Base-by-base conservation (phyloP, 1,140 invertebrate species). In the Leguminivora glycinivorella region DNA sequence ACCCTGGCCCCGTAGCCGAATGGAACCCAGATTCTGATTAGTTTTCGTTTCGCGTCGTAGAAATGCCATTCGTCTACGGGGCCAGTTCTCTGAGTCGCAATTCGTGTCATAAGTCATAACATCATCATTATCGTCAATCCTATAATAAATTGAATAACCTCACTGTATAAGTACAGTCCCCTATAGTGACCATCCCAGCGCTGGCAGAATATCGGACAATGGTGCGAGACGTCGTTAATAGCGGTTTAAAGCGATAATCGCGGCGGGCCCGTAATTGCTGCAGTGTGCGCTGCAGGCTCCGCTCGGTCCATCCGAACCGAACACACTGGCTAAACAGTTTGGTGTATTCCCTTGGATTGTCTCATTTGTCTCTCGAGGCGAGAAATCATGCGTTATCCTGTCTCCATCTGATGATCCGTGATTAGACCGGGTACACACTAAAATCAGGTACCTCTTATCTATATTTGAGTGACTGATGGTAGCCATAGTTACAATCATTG, bases 201-300 rank as follows among this genome's bases (percentile, higher is more conserved):
- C 24, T 29, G 56, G 24, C 56, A 26, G 14, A 14, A 56, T 24
- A 56, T 6, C 56, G 56, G 24, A 58, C 56, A 58, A 58, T 58
- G n/a, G 56, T 26, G 56, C 56, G 56, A 58, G 56, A 58, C 56
- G 29, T 25, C 56, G 56, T 58, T 58, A 58, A 58, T 58, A 26
- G 56, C 56, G 56, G 56, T 58, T 58, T 58, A 58, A 29, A 25
- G 56, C 56, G 56, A 58, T 58, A 58, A 58, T 58, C 56, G 25
- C 56, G 56, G 56, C 56, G 56, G n/a, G 56, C 12, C 56, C 22
- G 25, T 58, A 58, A 58, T 58, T 58, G 58, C 58, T 9, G 58
- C 58, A 31, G 58, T 63, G 40, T 43, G 17, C 40, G 47, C 47
- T 52, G 47, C 47, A 52, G 47, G 47, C 47, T n/a, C 40, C n/a